phyloP scores from a whole-genome alignment of 1,140 invertebrate species.

The Sitodiplosis mosellana region DNA sequence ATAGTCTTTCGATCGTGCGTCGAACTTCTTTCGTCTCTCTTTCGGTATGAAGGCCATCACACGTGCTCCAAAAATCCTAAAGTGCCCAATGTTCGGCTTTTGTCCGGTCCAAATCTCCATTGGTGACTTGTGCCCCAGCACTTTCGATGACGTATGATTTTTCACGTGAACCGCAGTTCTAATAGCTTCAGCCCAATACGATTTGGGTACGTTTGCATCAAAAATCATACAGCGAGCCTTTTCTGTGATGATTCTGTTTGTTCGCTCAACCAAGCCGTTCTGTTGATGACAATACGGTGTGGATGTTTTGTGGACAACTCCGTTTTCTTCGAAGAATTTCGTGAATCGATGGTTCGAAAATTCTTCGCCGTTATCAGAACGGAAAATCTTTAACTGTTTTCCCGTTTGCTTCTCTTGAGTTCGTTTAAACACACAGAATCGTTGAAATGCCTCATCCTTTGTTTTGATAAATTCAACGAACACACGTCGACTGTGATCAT shows the following conservation, averaged over 20 bases:
- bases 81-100: background rate
- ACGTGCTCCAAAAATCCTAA: background rate
- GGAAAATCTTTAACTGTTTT: constrained; percentile 23
- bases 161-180: background rate
- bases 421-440: background rate
- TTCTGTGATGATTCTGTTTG: background rate
- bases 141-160: constrained; percentile 9
- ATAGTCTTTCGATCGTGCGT: background rate
- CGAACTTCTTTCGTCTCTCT: background rate
- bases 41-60: background rate
- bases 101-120: background rate
- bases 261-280: constrained; percentile 18
- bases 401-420: constrained; percentile 23
- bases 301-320: constrained; percentile 20
- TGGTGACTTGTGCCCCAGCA: background rate
- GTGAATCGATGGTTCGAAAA: constrained; percentile 23
- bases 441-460: background rate
- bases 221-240: background rate
- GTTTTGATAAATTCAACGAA: constrained; percentile 21
- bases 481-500: constrained; percentile 22
- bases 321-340: constrained; percentile 11
- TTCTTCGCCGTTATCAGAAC: constrained; percentile 24
- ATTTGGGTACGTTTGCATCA: background rate
- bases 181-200: background rate
- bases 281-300: constrained; percentile 27